Conservation (phyloP, 2,888 invertebrate genomes). For the Microctonus brassicae region DNA sequence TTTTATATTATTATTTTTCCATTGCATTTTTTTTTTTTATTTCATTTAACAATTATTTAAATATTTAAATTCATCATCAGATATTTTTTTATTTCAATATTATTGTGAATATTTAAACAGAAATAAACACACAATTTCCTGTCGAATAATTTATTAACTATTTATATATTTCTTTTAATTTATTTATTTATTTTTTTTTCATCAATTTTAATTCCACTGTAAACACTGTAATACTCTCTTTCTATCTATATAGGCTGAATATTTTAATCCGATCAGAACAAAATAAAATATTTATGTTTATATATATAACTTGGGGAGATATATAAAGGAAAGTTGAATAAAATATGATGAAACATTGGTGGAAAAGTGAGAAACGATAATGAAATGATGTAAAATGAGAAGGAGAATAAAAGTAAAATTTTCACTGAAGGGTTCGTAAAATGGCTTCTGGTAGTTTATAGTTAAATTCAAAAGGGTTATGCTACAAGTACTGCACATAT, state of each 20-base stretch:
- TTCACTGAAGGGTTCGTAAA: constrained; percentile 36
- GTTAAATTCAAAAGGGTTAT: constrained; percentile 59
- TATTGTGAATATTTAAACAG: too few relatives aligned
- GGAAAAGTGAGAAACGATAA: background rate
- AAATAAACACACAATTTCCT: background rate
- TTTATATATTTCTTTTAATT: too few relatives aligned
- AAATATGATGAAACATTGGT: background rate
- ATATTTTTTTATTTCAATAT: too few relatives aligned
- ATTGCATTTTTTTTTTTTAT: background rate
- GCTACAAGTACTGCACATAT: constrained; percentile 40
- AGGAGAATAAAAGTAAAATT: background rate
- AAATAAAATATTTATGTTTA: background rate
- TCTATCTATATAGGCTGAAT: background rate
- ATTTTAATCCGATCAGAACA: background rate
- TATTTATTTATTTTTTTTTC: too few relatives aligned
- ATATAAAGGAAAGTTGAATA: background rate
- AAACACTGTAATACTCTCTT: background rate
- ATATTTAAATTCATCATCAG: too few relatives aligned
- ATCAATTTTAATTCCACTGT: background rate
- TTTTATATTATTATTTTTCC: background rate
- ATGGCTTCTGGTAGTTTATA: constrained; percentile 28
- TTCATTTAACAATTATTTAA: background rate
- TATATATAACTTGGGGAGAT: too few relatives aligned
- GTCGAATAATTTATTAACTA: background rate
- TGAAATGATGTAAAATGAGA: background rate